Evolutionary conservation across 2,797 vertebrate genomes (phyloP), one percentile per base, ranked within the genome.

Genomic region (Dicrostonyx torquatus): DNA sequence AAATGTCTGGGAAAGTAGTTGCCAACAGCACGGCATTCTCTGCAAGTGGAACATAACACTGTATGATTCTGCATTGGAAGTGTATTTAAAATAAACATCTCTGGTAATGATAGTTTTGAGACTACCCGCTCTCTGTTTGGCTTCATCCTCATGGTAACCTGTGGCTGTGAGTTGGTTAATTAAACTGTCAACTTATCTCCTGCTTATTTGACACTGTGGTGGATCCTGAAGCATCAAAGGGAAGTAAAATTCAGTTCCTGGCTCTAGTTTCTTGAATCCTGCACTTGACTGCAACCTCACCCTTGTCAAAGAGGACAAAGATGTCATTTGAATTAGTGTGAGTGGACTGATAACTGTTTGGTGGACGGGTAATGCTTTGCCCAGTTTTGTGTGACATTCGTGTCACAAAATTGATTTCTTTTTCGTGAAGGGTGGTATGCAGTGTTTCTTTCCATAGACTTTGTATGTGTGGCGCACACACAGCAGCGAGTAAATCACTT

Each of bases 1-100:
- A 80, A 79, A 83, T 66, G 72, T 24, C 62, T 58, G 73, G 85
- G 29, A 72, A 76, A 62, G 45, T 50, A 34, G 76, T 80, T 53
- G 70, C 66, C 53, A 58, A 72, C n/a, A 91, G 78, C 73, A 58
- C 62, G 45, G 7, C 45, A 7, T 22, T 14, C 12, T 68, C 26
- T 89, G n/a, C 14, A 55, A 79, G 17, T 37, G 31, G 45, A 29
- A 93, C 87, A 17, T n/a, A n/a, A 40, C 29, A 34, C 22, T 58
- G 31, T 86, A 45, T 31, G 76, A 34, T 82, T 90, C 89, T 75
- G 31, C 64, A 72, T 8, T 78, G 62, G 75, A 72, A 20, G n/a
- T 86, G 13, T 37, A 37, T 89, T 94, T 86, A 79, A 84, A 90
- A 80, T 68, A n/a, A 90, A 34, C 1, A 11, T 82, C 72, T 94